Conservation (phyloP, 2,113 vertebrate genomes). For the Tetrao urogallus region DNA sequence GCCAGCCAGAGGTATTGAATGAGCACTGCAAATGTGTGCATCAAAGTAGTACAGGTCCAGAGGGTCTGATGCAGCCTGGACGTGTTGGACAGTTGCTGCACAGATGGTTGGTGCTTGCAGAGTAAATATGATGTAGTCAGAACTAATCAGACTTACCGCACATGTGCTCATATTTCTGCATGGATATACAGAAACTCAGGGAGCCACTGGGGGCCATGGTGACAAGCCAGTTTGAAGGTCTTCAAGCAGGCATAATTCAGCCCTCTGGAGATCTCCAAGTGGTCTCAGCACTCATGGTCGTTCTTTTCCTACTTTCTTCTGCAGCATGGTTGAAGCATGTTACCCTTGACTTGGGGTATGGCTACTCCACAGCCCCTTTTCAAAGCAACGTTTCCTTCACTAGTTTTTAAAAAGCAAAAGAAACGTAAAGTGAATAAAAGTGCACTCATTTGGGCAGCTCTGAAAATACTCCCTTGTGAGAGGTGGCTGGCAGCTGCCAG, state of each 20-base stretch:
- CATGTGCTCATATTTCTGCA: fast-evolving
- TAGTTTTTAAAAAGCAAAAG: neutral
- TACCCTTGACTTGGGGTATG: neutral
- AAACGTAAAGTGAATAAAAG: neutral
- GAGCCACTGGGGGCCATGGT: neutral
- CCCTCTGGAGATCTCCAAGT: neutral
- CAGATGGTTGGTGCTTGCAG: neutral
- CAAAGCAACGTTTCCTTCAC: neutral
- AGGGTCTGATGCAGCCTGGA: neutral
- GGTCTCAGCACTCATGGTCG: neutral
- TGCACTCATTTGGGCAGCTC: neutral
- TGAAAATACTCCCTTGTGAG: neutral
- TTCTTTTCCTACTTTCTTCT: neutral
- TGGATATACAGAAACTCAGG: neutral
- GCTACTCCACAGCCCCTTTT: neutral
- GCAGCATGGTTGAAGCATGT: fast-evolving
- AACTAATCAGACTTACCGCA: fast-evolving
- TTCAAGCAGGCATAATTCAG: neutral
- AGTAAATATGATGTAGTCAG: neutral
- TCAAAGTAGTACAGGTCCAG: neutral
- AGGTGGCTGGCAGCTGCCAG: neutral
- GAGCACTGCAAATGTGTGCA: neutral
- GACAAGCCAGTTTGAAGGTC: neutral
- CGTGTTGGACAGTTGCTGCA: neutral
- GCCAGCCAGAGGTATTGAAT: neutral